Percentiles rank a stretch among this genome's conserved stretches.
Conservation (phyloP, 2,888 invertebrate genomes). For the Unio delphinus region DNA sequence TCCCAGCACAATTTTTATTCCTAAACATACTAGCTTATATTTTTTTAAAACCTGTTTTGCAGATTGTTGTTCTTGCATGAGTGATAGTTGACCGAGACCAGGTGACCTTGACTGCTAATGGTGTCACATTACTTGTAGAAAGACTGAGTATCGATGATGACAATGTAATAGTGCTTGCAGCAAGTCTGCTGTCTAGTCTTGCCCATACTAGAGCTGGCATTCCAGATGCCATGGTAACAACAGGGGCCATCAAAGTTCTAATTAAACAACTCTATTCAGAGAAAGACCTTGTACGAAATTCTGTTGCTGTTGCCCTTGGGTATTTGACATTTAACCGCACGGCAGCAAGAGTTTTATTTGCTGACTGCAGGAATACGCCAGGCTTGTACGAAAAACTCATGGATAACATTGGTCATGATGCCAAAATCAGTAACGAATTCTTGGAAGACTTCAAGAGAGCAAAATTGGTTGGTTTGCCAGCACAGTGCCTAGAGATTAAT, state of each 20-base stretch:
- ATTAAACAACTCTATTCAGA: slow-evolving; percentile 58
- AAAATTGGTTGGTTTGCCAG: slow-evolving; percentile 66
- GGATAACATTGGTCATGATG: slow-evolving; percentile 64
- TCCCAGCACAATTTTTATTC: neutral
- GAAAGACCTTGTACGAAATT: slow-evolving; percentile 62
- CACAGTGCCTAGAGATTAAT: slow-evolving; percentile 65
- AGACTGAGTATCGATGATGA: slow-evolving; percentile 62
- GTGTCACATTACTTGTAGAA: slow-evolving; percentile 65
- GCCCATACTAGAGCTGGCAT: slow-evolving; percentile 71
- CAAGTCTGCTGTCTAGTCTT: slow-evolving; percentile 67
- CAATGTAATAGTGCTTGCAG: slow-evolving; percentile 66
- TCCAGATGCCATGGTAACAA: slow-evolving; percentile 70
- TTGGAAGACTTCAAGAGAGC: slow-evolving; percentile 66
- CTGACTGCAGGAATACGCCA: slow-evolving; percentile 64
- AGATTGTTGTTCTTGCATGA: slow-evolving; percentile 69
- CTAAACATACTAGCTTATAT: neutral
- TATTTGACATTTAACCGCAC: slow-evolving; percentile 71
- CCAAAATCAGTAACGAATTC: slow-evolving; percentile 67
- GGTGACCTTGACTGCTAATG: slow-evolving; percentile 67
- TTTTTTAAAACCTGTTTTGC: slow-evolving; percentile 10
- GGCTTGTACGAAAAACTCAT: slow-evolving; percentile 64
- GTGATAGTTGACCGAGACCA: slow-evolving; percentile 69
- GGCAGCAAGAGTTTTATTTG: slow-evolving; percentile 66
- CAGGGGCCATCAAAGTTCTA: slow-evolving; percentile 66
- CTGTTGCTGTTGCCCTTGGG: slow-evolving; percentile 68